phyloP scores from a whole-genome alignment of 2,888 invertebrate genomes.

The Slavum lentiscoides region DNA sequence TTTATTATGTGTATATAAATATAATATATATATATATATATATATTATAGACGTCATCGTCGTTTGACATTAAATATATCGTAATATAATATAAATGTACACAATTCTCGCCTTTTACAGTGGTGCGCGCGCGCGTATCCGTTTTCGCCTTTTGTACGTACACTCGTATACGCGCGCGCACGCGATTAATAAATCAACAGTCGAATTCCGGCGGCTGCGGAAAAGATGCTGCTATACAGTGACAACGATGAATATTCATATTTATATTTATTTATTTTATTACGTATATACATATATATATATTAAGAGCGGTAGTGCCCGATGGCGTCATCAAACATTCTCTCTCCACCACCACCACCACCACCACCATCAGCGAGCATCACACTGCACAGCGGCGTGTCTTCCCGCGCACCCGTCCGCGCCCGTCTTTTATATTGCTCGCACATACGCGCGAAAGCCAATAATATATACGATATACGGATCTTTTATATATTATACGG shows the following conservation, averaged over 20 bases:
- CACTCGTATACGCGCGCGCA: too few relatives aligned
- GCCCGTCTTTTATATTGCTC: too few relatives aligned
- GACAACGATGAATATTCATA: slow-evolving; percentile 55
- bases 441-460: too few relatives aligned
- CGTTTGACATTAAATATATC: slow-evolving; percentile 27
- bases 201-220: slow-evolving; percentile 52
- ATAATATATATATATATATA: background rate
- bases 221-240: slow-evolving; percentile 49
- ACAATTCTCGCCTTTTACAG: too few relatives aligned
- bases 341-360: background rate
- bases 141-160: slow-evolving; percentile 29
- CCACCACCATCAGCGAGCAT: too few relatives aligned
- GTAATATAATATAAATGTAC: background rate
- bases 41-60: slow-evolving; percentile 39
- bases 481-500: too few relatives aligned
- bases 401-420: too few relatives aligned
- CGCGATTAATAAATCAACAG: slow-evolving; percentile 54
- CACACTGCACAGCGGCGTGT: too few relatives aligned
- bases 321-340: slow-evolving; percentile 49
- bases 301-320: slow-evolving; percentile 15
- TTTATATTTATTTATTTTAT: background rate
- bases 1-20: too few relatives aligned
- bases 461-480: too few relatives aligned
- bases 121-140: background rate
- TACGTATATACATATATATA: too few relatives aligned